Evolutionary conservation across 2,888 invertebrate species (phyloP).

Genomic region (Rhagonycha fulva): DNA sequence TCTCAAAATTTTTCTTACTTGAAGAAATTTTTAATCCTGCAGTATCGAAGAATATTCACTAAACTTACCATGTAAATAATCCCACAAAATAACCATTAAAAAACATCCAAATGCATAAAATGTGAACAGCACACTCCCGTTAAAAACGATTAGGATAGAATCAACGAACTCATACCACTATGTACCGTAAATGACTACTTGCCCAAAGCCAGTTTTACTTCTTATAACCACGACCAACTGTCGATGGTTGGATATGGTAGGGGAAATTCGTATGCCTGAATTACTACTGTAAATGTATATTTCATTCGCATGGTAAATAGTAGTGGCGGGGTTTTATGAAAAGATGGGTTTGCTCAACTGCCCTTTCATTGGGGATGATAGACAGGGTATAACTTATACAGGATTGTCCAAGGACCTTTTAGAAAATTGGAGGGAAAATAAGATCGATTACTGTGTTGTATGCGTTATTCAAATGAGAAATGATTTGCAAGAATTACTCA

Average conservation of each 20-base stretch:
- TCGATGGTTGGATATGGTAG: slow-evolving; percentile 27
- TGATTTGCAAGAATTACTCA: neutral
- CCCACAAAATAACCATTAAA: neutral
- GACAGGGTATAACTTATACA: slow-evolving; percentile 19
- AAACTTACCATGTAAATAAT: neutral
- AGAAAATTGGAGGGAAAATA: slow-evolving; percentile 14
- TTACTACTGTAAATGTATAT: slow-evolving; percentile 12
- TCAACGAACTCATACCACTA: neutral
- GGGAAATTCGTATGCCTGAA: slow-evolving; percentile 14
- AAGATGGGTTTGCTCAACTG: slow-evolving; percentile 26
- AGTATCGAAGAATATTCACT: neutral
- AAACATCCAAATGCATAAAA: neutral
- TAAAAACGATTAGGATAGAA: neutral
- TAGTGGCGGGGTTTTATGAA: slow-evolving; percentile 5
- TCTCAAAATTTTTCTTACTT: neutral
- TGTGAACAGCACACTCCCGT: neutral
- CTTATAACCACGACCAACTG: slow-evolving; percentile 30
- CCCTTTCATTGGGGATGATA: slow-evolving; percentile 17
- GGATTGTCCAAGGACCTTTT: slow-evolving; percentile 26
- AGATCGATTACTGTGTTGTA: slow-evolving; percentile 4
- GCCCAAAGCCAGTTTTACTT: slow-evolving; percentile 25
- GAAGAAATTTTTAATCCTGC: neutral
- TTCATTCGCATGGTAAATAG: neutral
- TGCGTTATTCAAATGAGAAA: neutral
- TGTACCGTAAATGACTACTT: slow-evolving; percentile 11